Percentiles rank a stretch among this genome's conserved stretches.
These are phyloP conservation scores for Eupeodes corollae DNA, from an alignment of 1,140 invertebrate species.

Conservation along the genomic window DNA sequence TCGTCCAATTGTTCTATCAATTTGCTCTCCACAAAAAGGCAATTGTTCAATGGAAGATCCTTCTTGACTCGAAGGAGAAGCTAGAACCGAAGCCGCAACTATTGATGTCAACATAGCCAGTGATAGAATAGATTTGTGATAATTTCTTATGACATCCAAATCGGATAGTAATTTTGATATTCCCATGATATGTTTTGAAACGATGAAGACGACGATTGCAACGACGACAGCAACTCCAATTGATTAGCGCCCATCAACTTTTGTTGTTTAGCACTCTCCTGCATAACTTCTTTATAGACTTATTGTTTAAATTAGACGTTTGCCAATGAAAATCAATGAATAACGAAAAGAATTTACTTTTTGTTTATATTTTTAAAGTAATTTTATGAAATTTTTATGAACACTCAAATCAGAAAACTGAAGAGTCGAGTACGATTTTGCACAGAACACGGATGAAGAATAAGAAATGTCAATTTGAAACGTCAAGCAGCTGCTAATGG, in stretches of 20 bases:
- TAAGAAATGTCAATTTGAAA: no score
- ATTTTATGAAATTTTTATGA: no score
- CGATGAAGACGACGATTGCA: not conserved
- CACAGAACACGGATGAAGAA: no score
- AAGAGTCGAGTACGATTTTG: no score
- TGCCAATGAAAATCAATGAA: no score
- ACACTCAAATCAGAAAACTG: no score
- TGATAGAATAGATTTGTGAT: conserved; percentile 19
- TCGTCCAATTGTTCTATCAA: conserved; percentile 24
- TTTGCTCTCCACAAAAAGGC: conserved; percentile 22
- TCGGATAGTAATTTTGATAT: not conserved
- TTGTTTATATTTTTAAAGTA: no score
- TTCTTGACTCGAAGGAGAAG: conserved; percentile 4
- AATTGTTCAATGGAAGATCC: conserved; percentile 9
- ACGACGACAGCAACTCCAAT: not conserved
- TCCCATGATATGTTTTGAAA: no score
- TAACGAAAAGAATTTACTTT: no score
- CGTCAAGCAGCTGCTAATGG: no score
- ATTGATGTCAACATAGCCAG: conserved; percentile 23
- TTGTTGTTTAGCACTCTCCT: not conserved
- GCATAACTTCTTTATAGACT: not conserved
- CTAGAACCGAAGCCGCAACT: conserved; percentile 16
- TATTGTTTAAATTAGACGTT: no score
- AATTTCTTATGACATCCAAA: conserved; percentile 16
- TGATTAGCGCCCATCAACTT: not conserved